These are phyloP conservation scores for Lithophane ornitopus DNA, from an alignment of 2,888 invertebrate species.

Conservation along the genomic window DNA sequence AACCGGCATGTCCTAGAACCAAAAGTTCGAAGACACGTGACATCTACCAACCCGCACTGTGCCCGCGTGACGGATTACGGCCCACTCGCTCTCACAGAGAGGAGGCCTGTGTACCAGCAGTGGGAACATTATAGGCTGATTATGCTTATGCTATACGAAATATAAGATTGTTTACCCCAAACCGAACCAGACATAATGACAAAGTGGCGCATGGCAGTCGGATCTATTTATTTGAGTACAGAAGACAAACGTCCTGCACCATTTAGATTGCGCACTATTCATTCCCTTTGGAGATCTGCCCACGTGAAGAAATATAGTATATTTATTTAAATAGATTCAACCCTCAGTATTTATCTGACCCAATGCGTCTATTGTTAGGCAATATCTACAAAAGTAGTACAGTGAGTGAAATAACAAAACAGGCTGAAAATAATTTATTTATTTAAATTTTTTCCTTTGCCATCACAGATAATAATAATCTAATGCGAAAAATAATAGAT, in stretches of 20 bases:
- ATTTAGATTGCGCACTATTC: conserved; percentile 8
- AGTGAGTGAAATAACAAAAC: background rate
- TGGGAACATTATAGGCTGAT: too few relatives aligned
- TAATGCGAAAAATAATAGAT: background rate
- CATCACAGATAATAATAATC: too few relatives aligned
- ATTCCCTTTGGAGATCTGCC: conserved; percentile 34
- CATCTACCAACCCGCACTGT: too few relatives aligned
- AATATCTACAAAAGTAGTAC: background rate
- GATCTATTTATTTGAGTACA: conserved; percentile 5
- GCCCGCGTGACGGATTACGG: too few relatives aligned
- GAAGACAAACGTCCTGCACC: background rate
- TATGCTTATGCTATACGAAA: too few relatives aligned
- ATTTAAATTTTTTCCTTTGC: too few relatives aligned
- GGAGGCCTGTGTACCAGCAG: too few relatives aligned
- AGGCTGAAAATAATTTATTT: too few relatives aligned
- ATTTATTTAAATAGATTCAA: conserved; percentile 52
- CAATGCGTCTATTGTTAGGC: conserved; percentile 31
- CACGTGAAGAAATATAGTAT: conserved; percentile 13
- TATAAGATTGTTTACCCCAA: background rate
- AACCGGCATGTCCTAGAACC: too few relatives aligned
- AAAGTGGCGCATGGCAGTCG: background rate
- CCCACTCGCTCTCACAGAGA: too few relatives aligned
- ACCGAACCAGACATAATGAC: background rate
- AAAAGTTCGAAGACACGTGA: too few relatives aligned
- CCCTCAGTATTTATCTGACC: conserved; percentile 25